phyloP scores from a whole-genome alignment of 2,888 invertebrate genomes.

The Meandrusa payeni region DNA sequence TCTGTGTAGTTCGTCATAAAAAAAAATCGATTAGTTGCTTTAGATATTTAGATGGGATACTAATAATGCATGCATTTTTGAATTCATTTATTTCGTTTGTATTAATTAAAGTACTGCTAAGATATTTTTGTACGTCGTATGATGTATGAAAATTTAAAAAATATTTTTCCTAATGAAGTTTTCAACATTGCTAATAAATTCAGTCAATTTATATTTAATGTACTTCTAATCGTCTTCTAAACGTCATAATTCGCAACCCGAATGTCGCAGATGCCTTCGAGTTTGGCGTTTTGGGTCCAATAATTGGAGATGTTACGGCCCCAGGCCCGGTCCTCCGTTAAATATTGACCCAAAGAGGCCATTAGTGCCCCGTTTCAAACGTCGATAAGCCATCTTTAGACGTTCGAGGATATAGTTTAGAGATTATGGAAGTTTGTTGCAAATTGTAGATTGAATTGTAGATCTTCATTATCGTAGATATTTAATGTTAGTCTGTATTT shows the following conservation, averaged over 20 bases:
- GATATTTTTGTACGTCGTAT: no score
- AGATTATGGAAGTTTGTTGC: constrained; percentile 41
- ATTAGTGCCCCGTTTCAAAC: constrained; percentile 62
- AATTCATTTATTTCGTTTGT: no score
- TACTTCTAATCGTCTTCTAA: no score
- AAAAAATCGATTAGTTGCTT: no score
- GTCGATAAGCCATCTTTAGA: constrained; percentile 61
- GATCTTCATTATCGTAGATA: constrained; percentile 5
- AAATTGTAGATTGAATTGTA: constrained; percentile 22
- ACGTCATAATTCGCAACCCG: constrained; percentile 29
- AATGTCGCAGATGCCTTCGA: constrained; percentile 32
- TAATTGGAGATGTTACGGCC: constrained; percentile 51
- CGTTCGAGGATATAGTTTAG: constrained; percentile 53
- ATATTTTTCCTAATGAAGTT: no score
- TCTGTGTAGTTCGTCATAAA: no score
- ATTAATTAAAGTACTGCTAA: no score
- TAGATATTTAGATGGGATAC: no score
- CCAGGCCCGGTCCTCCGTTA: constrained; percentile 46
- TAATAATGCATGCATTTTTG: no score
- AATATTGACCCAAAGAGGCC: constrained; percentile 70
- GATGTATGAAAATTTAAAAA: no score
- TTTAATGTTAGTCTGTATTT: background rate
- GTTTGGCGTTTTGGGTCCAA: constrained; percentile 52
- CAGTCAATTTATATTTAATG: no score
- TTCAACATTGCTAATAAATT: no score